Evolutionary conservation across 2,797 vertebrate species (phyloP), one percentile per base, ranked within the genome.

Genomic region (Cephalopachus bancanus): DNA sequence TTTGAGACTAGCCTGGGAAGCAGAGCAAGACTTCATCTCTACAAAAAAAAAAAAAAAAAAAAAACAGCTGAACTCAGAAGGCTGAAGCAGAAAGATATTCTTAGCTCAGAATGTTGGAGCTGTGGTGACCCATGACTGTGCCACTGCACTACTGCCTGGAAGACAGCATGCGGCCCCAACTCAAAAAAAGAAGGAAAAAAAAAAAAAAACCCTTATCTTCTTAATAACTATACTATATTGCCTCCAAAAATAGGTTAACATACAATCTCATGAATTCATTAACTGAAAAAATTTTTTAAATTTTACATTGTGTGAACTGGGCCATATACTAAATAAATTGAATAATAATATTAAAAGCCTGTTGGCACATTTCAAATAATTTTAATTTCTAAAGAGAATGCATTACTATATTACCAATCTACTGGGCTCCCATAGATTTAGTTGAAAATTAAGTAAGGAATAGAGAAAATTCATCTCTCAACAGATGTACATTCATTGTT

Each of bases 351-450:
- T 10, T n/a, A 65, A 71, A 78, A 89, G 12, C 26, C 57, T 14
- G 81, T 10, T 67, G 26, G n/a, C 75, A 85, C 7, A 89, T 84
- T 93, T 89, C 65, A 93, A 85, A 37, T 85, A 91, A 86, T 75
- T 64, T 78, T 26, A 75, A 26, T 81, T 96, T 89, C 62, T 78
- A 90, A 75, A 87, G 19, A 83, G 37, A 85, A 64, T 80, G 15
- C 16, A 75, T 71, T 64, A 81, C 30, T 65, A 2, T 69, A 90
- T 69, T 72, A 81, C 24, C 19, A 74, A 55, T 65, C n/a, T 83
- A 85, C 17, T 26, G 69, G 30, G 30, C 24, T 94, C 79, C 24
- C 51, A 26, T 0, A 44, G 37, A 81, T 78, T 85, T 55, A 62
- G 33, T 7, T 86, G 57, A 33, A 92, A 92, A 92, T 53, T 75